These are phyloP conservation scores for Drosophila robusta DNA, from an alignment of 2,888 invertebrate species.

Conservation along the genomic window DNA sequence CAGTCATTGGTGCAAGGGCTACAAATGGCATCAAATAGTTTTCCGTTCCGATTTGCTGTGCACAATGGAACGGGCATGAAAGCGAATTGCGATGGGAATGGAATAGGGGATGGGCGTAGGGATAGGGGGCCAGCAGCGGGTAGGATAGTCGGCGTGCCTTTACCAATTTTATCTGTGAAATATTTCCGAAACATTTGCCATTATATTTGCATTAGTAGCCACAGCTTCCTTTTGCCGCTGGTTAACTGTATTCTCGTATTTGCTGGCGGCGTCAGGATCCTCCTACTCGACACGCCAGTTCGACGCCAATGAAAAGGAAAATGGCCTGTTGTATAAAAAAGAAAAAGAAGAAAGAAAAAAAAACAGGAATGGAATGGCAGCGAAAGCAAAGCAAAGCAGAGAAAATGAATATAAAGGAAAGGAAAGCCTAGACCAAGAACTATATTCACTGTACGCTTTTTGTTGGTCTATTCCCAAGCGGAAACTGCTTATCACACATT, in stretches of 20 bases:
- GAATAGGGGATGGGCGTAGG: background rate
- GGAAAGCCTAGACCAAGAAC: conserved; percentile 40
- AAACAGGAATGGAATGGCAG: background rate
- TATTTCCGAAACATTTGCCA: conserved; percentile 82
- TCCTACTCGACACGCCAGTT: conserved; percentile 47
- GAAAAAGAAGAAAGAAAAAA: conserved; percentile 23
- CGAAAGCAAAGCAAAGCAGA: conserved; percentile 8
- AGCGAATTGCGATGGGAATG: conserved; percentile 2
- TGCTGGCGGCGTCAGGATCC: conserved; percentile 47
- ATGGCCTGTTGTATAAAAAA: conserved; percentile 35
- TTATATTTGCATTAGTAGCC: conserved; percentile 82
- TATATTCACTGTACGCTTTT: conserved; percentile 23
- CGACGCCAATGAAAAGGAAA: conserved; percentile 77
- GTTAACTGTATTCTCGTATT: conserved; percentile 45
- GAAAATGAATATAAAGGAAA: conserved; percentile 9
- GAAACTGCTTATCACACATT: conserved; percentile 83
- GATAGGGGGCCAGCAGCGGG: background rate
- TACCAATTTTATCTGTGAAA: conserved; percentile 81
- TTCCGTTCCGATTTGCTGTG: conserved; percentile 61
- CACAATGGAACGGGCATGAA: conserved; percentile 46
- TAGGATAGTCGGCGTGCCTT: conserved; percentile 48
- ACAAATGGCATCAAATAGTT: conserved; percentile 70
- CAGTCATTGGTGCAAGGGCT: conserved; percentile 34
- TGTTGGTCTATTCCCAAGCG: conserved; percentile 74
- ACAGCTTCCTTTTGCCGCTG: conserved; percentile 66